Evolutionary conservation across 2,888 invertebrate genomes (phyloP).

Genomic region (Agriopis aurantiaria): DNA sequence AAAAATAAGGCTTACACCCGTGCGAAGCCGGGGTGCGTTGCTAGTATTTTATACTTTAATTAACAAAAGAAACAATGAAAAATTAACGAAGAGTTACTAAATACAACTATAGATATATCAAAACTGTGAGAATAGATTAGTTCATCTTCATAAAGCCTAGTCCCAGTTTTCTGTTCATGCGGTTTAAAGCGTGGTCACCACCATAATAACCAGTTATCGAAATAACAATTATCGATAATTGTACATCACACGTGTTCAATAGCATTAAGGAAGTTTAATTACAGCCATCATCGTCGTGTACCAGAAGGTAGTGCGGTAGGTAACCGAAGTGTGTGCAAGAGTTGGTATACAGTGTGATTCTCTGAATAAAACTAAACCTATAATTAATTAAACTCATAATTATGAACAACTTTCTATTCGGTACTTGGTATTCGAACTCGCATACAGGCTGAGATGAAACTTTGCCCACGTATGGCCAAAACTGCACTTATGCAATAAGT

Average conservation of each 20-base stretch:
- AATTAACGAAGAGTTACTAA: too few species aligned
- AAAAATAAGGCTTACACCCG: too few species aligned
- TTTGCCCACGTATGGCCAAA: too few species aligned
- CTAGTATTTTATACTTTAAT: too few species aligned
- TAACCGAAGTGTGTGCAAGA: conserved; percentile 1
- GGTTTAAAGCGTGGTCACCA: not conserved
- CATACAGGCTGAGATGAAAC: too few species aligned
- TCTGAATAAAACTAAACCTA: not conserved
- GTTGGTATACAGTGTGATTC: conserved; percentile 9
- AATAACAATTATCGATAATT: conserved; percentile 54
- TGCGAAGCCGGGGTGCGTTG: too few species aligned
- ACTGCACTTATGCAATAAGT: too few species aligned
- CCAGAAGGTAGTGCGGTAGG: conserved; percentile 44
- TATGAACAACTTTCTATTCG: too few species aligned
- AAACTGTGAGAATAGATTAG: too few species aligned
- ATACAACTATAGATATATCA: too few species aligned
- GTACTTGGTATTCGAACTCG: too few species aligned
- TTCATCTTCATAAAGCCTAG: not conserved
- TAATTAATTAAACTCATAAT: not conserved
- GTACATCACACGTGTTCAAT: conserved; percentile 51
- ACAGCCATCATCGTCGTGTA: conserved; percentile 35
- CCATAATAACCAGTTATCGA: conserved; percentile 26
- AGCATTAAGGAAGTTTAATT: conserved; percentile 54
- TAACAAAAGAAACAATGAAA: too few species aligned
- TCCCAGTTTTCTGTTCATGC: not conserved